Evolutionary conservation across 2,797 vertebrate genomes (phyloP).

Genomic region (Falco columbarius): DNA sequence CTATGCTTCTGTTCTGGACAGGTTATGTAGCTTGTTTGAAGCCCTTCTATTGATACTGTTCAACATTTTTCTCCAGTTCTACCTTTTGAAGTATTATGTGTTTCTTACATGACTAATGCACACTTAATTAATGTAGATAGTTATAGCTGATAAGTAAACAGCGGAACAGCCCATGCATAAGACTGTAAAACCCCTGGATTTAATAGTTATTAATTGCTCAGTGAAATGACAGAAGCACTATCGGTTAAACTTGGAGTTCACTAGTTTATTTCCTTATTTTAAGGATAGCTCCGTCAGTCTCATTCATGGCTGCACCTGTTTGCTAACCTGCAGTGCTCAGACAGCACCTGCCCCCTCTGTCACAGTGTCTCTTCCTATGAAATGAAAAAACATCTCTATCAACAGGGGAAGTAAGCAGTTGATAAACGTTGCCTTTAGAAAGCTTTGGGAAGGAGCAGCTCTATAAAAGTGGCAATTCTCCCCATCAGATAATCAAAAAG

Average conservation of each 20-base stretch:
- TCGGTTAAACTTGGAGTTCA: background rate
- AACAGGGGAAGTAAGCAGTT: background rate
- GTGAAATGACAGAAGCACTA: background rate
- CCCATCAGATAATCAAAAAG: background rate
- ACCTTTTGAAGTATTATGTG: background rate
- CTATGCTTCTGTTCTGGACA: background rate
- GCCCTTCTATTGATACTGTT: background rate
- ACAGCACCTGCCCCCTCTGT: background rate
- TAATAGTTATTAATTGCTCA: background rate
- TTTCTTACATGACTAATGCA: background rate
- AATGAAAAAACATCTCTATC: background rate
- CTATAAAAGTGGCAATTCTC: background rate
- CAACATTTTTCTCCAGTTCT: background rate
- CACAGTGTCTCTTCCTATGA: background rate
- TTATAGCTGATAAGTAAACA: background rate
- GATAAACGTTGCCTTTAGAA: background rate
- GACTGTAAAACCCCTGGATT: background rate
- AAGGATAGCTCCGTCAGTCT: background rate
- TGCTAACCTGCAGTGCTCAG: background rate
- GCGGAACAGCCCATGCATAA: background rate
- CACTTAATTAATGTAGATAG: background rate
- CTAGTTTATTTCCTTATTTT: background rate
- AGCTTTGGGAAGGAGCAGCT: background rate
- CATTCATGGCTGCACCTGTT: background rate
- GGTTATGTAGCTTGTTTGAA: background rate